Evolutionary conservation across 2,888 invertebrate genomes (phyloP).

Genomic region (Rhagium mordax): DNA sequence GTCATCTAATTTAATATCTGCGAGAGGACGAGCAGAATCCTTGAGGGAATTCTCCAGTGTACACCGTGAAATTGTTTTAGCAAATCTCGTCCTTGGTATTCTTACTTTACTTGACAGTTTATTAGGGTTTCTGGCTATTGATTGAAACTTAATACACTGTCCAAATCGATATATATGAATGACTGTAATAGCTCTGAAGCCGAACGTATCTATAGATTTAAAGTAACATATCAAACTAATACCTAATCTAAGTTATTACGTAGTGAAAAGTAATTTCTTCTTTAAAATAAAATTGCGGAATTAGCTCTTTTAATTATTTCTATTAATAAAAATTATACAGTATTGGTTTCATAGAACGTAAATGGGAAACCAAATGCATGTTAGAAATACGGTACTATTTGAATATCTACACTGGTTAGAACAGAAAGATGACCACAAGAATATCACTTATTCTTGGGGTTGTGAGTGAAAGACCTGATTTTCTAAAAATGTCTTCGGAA

Average conservation of each 20-base stretch:
- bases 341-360: no score
- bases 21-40: conserved; percentile 40
- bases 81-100: conserved; percentile 60
- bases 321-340: no score
- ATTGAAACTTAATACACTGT: conserved; percentile 55
- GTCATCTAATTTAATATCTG: conserved; percentile 59
- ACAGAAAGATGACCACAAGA: no score
- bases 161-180: conserved; percentile 30
- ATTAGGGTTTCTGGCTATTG: conserved; percentile 55
- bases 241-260: neutral
- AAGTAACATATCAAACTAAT: neutral
- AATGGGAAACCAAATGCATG: no score
- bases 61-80: conserved; percentile 62
- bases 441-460: no score
- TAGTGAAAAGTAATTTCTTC: no score
- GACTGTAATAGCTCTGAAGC: conserved; percentile 22
- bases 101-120: conserved; percentile 57
- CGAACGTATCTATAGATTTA: neutral
- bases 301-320: no score
- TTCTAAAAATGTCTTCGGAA: no score
- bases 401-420: no score
- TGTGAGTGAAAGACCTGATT: no score
- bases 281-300: no score
- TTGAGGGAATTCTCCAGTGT: conserved; percentile 42
- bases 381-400: no score